Conservation (phyloP, 2,113 vertebrate genomes). For the Albula glossodonta region DNA sequence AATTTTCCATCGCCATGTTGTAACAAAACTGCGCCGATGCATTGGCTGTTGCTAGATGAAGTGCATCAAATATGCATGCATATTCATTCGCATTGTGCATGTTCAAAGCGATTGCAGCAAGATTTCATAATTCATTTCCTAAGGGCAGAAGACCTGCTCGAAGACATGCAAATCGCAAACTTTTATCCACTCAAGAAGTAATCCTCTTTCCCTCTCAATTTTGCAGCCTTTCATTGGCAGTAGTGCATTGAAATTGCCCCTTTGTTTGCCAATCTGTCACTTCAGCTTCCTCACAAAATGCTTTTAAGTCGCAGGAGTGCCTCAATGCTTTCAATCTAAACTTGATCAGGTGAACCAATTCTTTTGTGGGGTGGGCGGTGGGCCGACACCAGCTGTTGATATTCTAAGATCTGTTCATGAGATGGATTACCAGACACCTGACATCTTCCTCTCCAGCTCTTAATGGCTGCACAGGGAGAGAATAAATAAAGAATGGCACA, state of each 20-base stretch:
- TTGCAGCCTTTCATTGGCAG: not conserved
- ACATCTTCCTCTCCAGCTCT: slow-evolving; percentile 37
- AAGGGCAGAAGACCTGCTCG: not conserved
- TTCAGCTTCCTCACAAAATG: not conserved
- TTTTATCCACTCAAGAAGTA: slow-evolving; percentile 5
- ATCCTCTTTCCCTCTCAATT: not conserved
- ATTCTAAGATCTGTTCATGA: slow-evolving; percentile 40
- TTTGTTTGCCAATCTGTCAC: slow-evolving; percentile 13
- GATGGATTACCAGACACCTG: slow-evolving; percentile 42
- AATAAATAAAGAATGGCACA: slow-evolving; percentile 9
- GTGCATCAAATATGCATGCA: not conserved
- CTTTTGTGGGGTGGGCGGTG: not conserved
- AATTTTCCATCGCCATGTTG: not conserved
- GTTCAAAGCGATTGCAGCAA: not conserved
- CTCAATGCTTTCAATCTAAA: slow-evolving; percentile 12
- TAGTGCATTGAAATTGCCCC: slow-evolving; percentile 13
- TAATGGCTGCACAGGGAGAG: slow-evolving; percentile 19
- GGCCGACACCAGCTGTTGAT: slow-evolving; percentile 41
- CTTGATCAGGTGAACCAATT: slow-evolving; percentile 39
- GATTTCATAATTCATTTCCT: not conserved
- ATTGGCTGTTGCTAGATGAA: not conserved
- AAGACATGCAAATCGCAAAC: not conserved
- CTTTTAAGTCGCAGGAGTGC: slow-evolving; percentile 32
- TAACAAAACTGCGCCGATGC: not conserved
- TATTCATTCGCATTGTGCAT: not conserved